phyloP scores from a whole-genome alignment of 2,888 invertebrate species.

The Acronicta alni region DNA sequence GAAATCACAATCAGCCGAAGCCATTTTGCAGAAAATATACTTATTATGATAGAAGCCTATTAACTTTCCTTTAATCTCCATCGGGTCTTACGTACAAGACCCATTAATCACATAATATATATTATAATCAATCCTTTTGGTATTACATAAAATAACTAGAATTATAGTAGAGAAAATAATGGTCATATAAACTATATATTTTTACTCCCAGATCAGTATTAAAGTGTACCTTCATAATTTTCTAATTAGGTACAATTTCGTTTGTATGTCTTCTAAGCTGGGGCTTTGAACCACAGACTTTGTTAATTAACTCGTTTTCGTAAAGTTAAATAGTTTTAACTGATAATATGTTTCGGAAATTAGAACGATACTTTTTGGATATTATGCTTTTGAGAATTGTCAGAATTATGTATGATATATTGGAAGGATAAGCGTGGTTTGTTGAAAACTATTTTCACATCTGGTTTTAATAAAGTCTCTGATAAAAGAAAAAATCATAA shows the following conservation, averaged over 20 bases:
- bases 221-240: constrained; percentile 33
- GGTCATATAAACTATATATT: background rate
- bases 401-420: background rate
- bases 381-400: background rate
- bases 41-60: no score
- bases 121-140: no score
- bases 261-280: constrained; percentile 21
- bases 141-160: no score
- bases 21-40: no score
- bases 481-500: no score
- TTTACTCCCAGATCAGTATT: constrained; percentile 31
- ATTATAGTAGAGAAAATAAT: no score
- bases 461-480: no score
- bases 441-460: background rate
- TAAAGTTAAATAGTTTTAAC: constrained; percentile 28
- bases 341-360: background rate
- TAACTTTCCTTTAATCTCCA: no score
- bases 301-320: constrained; percentile 45
- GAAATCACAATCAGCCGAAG: no score
- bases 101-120: no score
- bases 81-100: no score
- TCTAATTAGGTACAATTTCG: constrained; percentile 26
- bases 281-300: constrained; percentile 23
- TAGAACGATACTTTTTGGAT: constrained; percentile 6
- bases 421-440: background rate